phyloP scores from a whole-genome alignment of 2,113 vertebrate species.

The Sorex araneus region DNA sequence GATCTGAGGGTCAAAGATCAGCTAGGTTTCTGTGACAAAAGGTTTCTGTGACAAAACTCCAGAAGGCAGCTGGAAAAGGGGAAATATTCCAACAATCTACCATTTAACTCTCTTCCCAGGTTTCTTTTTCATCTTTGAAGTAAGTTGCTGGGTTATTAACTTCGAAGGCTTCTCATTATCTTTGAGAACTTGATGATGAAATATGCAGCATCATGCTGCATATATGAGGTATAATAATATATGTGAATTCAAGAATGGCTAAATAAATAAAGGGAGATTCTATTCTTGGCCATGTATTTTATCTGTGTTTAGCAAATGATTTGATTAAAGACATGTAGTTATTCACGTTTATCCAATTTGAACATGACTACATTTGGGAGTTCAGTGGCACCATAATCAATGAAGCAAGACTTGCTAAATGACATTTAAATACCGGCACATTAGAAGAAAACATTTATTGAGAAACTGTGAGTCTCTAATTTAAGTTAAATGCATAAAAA shows the following conservation, averaged over 20 bases:
- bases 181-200: conserved; percentile 18
- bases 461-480: background rate
- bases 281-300: background rate
- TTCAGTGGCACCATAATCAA: background rate
- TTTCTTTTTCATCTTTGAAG: too few species aligned
- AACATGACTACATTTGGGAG: background rate
- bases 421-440: background rate
- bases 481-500: background rate
- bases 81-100: too few species aligned
- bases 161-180: background rate
- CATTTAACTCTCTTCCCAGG: too few species aligned
- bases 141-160: too few species aligned
- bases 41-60: too few species aligned
- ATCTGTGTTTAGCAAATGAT: background rate
- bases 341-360: background rate
- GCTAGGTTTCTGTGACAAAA: too few species aligned
- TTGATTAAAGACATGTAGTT: background rate
- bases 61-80: too few species aligned
- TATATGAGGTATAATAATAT: too few species aligned
- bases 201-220: background rate
- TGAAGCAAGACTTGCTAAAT: background rate
- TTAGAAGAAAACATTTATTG: background rate
- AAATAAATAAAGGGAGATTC: background rate
- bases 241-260: background rate
- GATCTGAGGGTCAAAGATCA: too few species aligned